Evolutionary conservation across 92 coral and sea anemone genomes (phyloP).

Genomic region (Pocillopora meandrina): DNA sequence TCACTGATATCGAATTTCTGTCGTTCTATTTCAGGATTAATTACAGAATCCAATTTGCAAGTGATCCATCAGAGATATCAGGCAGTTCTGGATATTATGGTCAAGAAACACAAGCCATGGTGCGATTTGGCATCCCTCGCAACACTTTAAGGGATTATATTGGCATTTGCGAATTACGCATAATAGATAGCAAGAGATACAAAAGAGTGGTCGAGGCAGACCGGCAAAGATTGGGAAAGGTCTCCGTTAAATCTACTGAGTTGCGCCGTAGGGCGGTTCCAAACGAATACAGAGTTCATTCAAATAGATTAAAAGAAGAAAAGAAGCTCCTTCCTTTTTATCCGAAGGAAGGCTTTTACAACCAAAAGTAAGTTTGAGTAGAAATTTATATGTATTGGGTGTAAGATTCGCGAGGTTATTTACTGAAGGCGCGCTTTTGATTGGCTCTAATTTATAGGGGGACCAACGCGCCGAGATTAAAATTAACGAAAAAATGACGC

Average conservation of each 20-base stretch:
- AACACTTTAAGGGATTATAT: background rate
- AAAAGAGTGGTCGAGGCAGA: too few species aligned
- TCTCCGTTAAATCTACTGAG: background rate
- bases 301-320: background rate
- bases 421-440: background rate
- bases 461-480: background rate
- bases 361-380: background rate
- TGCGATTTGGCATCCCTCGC: background rate
- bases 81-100: too few species aligned
- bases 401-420: background rate
- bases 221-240: too few species aligned
- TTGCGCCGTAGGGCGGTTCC: constrained; percentile 12
- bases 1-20: constrained; percentile 8
- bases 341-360: background rate
- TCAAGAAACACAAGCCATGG: too few species aligned
- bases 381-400: background rate
- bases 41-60: too few species aligned
- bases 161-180: too few species aligned
- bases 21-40: constrained; percentile 17
- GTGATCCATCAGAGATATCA: constrained; percentile 4
- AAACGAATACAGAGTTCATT: constrained; percentile 14
- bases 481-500: background rate
- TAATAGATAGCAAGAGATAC: too few species aligned
- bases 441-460: too few species aligned
- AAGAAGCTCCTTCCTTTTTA: too few species aligned